These are phyloP conservation scores for Chauna torquata DNA, from an alignment of 2,113 vertebrate genomes.

Conservation along the genomic window DNA sequence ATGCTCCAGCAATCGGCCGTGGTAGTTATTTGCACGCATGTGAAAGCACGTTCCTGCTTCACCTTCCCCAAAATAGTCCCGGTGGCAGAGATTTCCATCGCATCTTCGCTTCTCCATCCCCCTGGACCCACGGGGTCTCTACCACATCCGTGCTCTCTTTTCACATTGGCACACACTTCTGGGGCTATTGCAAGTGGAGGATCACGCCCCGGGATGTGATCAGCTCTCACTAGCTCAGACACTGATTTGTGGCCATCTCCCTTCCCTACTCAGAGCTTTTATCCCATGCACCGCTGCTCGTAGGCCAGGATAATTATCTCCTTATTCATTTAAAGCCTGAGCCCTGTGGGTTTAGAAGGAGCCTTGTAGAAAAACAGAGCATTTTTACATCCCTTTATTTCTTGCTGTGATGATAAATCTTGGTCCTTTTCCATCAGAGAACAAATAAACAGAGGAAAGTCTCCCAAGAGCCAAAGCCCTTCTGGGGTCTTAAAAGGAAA, in stretches of 20 bases:
- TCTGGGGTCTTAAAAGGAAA: neutral
- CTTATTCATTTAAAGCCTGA: neutral
- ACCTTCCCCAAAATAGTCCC: neutral
- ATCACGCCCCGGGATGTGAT: too few relatives aligned
- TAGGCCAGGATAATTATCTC: neutral
- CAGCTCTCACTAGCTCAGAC: neutral
- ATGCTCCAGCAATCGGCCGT: accelerated
- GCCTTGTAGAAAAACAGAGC: neutral
- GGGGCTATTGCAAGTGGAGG: neutral
- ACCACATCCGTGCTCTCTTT: neutral
- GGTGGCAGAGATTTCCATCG: neutral
- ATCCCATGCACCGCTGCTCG: neutral
- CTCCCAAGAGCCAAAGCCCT: accelerated
- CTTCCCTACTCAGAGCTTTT: neutral
- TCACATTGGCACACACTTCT: neutral
- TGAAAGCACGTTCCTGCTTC: accelerated
- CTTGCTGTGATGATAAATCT: neutral
- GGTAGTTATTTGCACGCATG: accelerated
- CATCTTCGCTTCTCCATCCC: neutral
- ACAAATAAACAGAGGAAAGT: neutral
- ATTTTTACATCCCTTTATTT: neutral
- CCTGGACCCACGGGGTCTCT: neutral
- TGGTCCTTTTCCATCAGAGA: neutral
- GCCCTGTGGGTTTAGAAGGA: neutral
- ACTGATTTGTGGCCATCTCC: neutral